Evolutionary conservation across 2,888 invertebrate species (phyloP), one percentile per base, ranked within the genome.

Genomic region (Morpho achilles): DNA sequence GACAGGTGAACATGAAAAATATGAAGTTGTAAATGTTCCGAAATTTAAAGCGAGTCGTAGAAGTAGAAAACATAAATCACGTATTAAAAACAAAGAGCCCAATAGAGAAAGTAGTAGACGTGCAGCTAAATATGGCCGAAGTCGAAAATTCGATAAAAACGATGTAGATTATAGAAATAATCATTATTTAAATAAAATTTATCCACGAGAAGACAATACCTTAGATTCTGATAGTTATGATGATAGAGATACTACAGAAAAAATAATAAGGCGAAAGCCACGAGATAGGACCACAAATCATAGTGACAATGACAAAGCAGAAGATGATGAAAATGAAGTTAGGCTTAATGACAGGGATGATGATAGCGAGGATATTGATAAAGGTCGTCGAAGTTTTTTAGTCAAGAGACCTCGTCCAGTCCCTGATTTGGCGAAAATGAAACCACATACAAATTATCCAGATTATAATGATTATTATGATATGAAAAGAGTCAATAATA

Each of bases 401-500:
- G n/a, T 8, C 8, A 42, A 47, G 23, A 53, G 51, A 46, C 42
- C 22, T n/a, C 54, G 32, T 22, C 9, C 52, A 2, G 7, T 47
- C 7, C 57, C 58, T 16, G 57, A 53, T 7, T 48, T 43, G 7
- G 50, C 43, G 8, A 58, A 53, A 50, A 10, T 49, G 3, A 48
- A 51, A 42, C 32, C 32, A 32, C 50, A 51, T 23, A 63, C 61
- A 32, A 44, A 49, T 7, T 60, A 58, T 42, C 60, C 52, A 44
- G 76, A 81, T 43, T 82, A 85, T 62, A 71, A 73, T 4, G 80
- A 84, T 43, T 88, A 84, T 67, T 81, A 80, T 56, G 85, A 84
- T 58, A 82, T 82, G 82, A 80, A 77, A 63, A 76, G 84, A 48
- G 74, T 82, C 5, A 70, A 77, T 46, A 75, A 66, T 43, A 75